A percentile compares a stretch with the other conserved stretches of the same genome.
Evolutionary conservation across 2,797 vertebrate species (phyloP).

Genomic region (Girardinus metallicus): DNA sequence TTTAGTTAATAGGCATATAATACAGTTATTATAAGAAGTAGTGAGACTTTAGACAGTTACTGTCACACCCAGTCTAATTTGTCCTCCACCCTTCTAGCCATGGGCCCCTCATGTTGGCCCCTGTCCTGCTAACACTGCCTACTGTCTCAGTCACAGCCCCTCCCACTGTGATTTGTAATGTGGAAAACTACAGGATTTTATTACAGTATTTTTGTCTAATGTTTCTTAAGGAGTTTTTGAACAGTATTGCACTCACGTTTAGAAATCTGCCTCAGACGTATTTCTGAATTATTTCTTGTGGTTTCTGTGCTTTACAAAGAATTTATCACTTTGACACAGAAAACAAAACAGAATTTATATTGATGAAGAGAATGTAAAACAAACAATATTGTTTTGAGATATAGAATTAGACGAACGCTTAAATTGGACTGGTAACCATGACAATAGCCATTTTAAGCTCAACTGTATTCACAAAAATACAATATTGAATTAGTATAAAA

Average conservation of each 20-base stretch:
- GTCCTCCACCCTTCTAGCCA: background rate
- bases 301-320: constrained; percentile 13
- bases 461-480: background rate
- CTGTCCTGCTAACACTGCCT: constrained; percentile 57
- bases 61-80: background rate
- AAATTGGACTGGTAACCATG: background rate
- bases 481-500: background rate
- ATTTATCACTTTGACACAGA: background rate
- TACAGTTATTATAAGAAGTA: constrained; percentile 5
- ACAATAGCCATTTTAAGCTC: background rate
- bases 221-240: background rate
- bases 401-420: background rate
- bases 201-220: background rate
- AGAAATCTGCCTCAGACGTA: constrained; percentile 25
- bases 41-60: background rate
- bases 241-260: background rate
- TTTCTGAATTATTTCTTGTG: constrained; percentile 2
- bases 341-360: background rate
- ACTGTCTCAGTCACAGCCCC: constrained; percentile 15
- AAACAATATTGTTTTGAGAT: background rate
- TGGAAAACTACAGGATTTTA: background rate
- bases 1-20: background rate
- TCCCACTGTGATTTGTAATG: constrained; percentile 39
- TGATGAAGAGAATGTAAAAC: background rate
- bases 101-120: background rate